A percentile compares a stretch with the other conserved stretches of the same genome.
phyloP scores from a whole-genome alignment of 1,140 invertebrate species.

The Batillaria attramentaria region DNA sequence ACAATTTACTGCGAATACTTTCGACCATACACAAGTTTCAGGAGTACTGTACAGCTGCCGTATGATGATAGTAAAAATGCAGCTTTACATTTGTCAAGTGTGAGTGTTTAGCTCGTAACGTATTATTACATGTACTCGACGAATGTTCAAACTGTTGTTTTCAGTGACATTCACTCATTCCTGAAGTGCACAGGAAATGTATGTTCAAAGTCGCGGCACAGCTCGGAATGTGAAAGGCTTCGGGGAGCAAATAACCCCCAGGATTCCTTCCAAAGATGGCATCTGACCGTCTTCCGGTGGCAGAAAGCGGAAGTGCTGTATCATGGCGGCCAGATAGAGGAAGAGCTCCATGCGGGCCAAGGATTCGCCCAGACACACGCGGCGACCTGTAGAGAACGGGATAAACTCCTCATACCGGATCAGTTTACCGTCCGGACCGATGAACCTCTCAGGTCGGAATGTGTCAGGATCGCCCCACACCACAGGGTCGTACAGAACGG shows the following conservation, averaged over 20 bases:
- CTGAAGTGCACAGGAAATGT: too few species aligned
- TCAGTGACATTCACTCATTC: too few species aligned
- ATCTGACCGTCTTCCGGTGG: slow-evolving; percentile 20
- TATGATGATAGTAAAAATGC: too few species aligned
- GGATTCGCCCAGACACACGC: slow-evolving; percentile 48
- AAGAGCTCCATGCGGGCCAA: slow-evolving; percentile 49
- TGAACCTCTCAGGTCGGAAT: slow-evolving; percentile 79
- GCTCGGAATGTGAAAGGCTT: slow-evolving; percentile 13
- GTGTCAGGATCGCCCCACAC: slow-evolving; percentile 79
- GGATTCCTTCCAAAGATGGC: slow-evolving; percentile 27
- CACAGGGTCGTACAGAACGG: slow-evolving; percentile 64
- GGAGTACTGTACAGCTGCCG: too few species aligned
- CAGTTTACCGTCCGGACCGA: slow-evolving; percentile 49
- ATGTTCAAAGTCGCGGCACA: too few species aligned
- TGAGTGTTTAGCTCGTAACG: too few species aligned
- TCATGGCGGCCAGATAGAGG: slow-evolving; percentile 36
- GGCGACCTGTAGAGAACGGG: slow-evolving; percentile 32
- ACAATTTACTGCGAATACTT: too few species aligned
- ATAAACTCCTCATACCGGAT: slow-evolving; percentile 21
- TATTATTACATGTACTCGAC: too few species aligned
- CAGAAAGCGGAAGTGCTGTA: slow-evolving; percentile 40
- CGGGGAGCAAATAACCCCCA: slow-evolving; percentile 23
- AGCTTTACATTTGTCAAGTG: too few species aligned
- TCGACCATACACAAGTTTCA: too few species aligned
- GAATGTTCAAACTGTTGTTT: too few species aligned